Evolutionary conservation across 1,140 invertebrate species (phyloP).

Genomic region (Magallana ariakensis): DNA sequence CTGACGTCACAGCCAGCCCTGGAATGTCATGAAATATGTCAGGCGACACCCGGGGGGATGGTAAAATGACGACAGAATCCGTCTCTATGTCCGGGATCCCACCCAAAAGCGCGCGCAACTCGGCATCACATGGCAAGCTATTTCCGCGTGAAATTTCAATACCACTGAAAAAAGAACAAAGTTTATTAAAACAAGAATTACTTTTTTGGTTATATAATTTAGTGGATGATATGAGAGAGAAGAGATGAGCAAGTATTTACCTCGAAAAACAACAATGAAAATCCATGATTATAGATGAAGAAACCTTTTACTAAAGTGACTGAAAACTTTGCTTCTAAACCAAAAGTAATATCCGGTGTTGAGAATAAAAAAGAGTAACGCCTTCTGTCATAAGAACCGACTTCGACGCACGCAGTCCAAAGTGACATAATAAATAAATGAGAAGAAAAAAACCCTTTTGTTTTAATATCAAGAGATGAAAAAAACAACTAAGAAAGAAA

Average conservation of each 20-base stretch:
- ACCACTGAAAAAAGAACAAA: constrained; percentile 41
- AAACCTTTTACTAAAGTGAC: not conserved
- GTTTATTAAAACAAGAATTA: too few relatives aligned
- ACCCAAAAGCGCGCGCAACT: constrained; percentile 43
- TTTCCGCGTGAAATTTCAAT: constrained; percentile 57
- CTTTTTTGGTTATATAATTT: too few relatives aligned
- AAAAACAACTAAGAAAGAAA: not conserved
- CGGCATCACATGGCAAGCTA: constrained; percentile 50
- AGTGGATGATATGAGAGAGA: too few relatives aligned
- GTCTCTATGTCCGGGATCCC: constrained; percentile 48
- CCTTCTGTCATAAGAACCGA: too few relatives aligned
- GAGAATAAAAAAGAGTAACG: too few relatives aligned
- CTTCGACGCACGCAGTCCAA: too few relatives aligned
- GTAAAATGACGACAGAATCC: constrained; percentile 49
- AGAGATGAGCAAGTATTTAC: too few relatives aligned
- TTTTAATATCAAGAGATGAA: not conserved
- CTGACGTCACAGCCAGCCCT: constrained; percentile 53
- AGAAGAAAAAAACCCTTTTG: not conserved
- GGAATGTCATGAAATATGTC: constrained; percentile 55
- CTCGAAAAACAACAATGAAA: not conserved
- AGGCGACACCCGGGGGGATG: constrained; percentile 51
- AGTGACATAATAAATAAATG: not conserved
- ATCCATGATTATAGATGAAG: not conserved
- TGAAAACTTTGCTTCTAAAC: not conserved
- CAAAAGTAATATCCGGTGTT: not conserved